Evolutionary conservation across 2,113 vertebrate species (phyloP), one percentile per base, ranked within the genome.

Genomic region (Eulacestoma nigropectus): DNA sequence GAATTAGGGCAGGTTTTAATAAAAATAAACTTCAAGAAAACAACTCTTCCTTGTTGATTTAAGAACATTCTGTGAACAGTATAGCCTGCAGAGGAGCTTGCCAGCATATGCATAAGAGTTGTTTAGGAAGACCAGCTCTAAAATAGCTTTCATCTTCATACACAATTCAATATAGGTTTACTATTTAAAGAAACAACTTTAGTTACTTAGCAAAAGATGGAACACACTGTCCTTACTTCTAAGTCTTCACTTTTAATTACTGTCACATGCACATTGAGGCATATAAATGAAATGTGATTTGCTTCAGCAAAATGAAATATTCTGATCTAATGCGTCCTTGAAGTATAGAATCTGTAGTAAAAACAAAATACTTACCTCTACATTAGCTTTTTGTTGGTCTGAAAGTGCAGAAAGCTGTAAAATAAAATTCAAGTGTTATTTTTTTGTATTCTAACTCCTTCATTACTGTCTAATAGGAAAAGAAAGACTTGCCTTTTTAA

Each of bases 301-400:
- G 11, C 57, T 95, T 53, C 72, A 81, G 17, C 56, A 93, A 86
- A 83, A 76, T 7, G 3, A 52, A 79, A 59, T 21, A 57, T 47
- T 77, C 62, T 63, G n/a, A 84, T 19, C 13, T 30, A 65, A 30
- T 5, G 2, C 6, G 6, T 47, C 32, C 23, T 25, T 46, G 10
- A 78, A 72, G 73, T 65, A 52, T 18, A 56, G 3, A 69, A 60
- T 11, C 21, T 42, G 18, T n/a, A 64, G 14, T 33, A 44, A 95
- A 86, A 90, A 89, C 9, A 42, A 50, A 87, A 69, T 0, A 59
- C 73, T 39, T 98, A 99, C 99, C 98, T 99, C 99, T 42, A 99
- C 97, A 84, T 99, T 99, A 26, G 98, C 91, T 90, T 99, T 99
- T 94, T 99, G 99, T 88, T 99, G 99, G 90, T 99, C 99, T 2